These are phyloP conservation scores for Sebastes cheni DNA, from an alignment of 2,797 vertebrate species.

Conservation along the genomic window DNA sequence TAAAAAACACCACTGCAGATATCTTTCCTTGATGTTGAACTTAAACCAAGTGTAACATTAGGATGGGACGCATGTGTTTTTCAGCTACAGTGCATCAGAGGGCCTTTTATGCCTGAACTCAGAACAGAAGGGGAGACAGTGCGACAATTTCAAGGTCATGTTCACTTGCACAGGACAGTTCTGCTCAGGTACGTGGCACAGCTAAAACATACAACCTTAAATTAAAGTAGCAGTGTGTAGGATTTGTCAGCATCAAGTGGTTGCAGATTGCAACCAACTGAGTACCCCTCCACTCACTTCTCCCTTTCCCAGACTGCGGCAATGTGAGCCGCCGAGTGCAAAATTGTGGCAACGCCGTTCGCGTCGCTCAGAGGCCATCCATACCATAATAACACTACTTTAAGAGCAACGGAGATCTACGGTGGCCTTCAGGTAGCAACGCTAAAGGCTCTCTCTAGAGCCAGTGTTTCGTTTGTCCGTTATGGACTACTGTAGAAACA, in stretches of 20 bases:
- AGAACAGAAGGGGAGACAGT: constrained; percentile 38
- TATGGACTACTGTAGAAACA: too few relatives aligned
- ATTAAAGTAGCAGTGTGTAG: background rate
- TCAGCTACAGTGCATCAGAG: constrained; percentile 38
- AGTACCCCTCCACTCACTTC: background rate
- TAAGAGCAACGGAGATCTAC: too few relatives aligned
- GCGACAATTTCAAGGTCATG: constrained; percentile 55
- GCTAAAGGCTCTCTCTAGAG: too few relatives aligned
- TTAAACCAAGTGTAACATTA: background rate
- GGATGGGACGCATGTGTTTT: constrained; percentile 1
- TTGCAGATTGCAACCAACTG: background rate
- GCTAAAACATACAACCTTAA: background rate
- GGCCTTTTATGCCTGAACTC: constrained; percentile 61
- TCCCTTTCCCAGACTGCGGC: background rate
- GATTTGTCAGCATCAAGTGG: background rate
- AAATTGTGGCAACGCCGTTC: background rate
- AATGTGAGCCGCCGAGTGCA: background rate
- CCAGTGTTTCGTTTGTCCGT: too few relatives aligned
- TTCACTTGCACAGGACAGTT: constrained; percentile 64
- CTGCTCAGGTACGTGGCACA: constrained; percentile 52
- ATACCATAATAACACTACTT: too few relatives aligned
- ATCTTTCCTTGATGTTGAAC: background rate
- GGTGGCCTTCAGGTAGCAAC: too few relatives aligned
- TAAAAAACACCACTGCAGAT: background rate
- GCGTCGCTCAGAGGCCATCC: too few relatives aligned